These are phyloP conservation scores for Puntigrus tetrazona DNA, from an alignment of 2,113 vertebrate species.

Conservation along the genomic window DNA sequence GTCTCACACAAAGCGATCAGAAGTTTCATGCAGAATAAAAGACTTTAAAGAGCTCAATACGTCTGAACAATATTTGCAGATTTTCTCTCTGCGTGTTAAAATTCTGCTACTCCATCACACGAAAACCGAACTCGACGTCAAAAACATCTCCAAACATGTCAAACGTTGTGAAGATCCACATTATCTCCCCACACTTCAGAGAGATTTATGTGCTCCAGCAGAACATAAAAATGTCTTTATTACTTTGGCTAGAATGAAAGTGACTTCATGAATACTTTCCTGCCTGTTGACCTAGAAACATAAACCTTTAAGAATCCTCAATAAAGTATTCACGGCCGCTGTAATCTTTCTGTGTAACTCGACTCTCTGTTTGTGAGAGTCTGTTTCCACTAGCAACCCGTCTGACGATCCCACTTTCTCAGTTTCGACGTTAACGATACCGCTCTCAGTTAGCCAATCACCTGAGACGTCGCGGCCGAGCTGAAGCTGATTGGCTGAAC, in stretches of 20 bases:
- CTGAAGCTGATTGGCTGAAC: not conserved
- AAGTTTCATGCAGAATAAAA: not conserved
- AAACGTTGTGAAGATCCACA: conserved; percentile 6
- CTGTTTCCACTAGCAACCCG: conserved; percentile 14
- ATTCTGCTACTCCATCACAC: not conserved
- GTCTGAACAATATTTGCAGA: not conserved
- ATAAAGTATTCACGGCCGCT: conserved; percentile 31
- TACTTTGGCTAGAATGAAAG: conserved; percentile 25
- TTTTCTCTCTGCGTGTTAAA: not conserved
- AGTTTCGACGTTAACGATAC: not conserved
- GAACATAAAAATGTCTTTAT: conserved; percentile 32
- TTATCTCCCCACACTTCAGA: not conserved
- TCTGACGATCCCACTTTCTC: not conserved
- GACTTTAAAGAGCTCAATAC: not conserved
- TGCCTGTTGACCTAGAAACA: conserved; percentile 7
- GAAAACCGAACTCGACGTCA: not conserved
- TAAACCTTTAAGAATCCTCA: conserved; percentile 34
- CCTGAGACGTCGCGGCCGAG: not conserved
- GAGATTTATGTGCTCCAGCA: not conserved
- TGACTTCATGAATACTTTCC: not conserved
- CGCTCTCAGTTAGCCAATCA: not conserved
- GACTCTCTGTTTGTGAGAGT: conserved; percentile 17
- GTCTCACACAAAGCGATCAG: not conserved
- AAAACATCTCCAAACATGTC: not conserved
- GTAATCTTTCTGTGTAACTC: conserved; percentile 9